Percentiles rank a stretch among this genome's conserved stretches.
These are phyloP conservation scores for Listrodromus nycthemerus DNA, from an alignment of 2,888 invertebrate species.

Conservation along the genomic window DNA sequence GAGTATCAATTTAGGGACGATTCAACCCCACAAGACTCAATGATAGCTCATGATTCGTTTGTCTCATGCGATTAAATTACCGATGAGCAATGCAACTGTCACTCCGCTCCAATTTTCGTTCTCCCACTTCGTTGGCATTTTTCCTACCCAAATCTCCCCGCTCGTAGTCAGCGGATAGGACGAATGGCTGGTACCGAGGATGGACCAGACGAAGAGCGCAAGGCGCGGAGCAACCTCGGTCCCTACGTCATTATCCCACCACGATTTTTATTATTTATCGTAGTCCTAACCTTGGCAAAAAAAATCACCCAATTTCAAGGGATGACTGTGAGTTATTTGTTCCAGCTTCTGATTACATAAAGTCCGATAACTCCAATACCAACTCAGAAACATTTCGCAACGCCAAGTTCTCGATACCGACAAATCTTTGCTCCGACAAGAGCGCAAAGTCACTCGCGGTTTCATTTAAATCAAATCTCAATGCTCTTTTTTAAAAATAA, in stretches of 20 bases:
- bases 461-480: neutral
- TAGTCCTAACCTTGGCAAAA: slow-evolving; percentile 27
- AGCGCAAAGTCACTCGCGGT: neutral
- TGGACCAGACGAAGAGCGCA: slow-evolving; percentile 26
- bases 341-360: neutral
- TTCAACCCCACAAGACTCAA: no score
- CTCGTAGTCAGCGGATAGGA: slow-evolving; percentile 28
- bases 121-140: slow-evolving; percentile 50
- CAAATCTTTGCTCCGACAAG: neutral
- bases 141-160: slow-evolving; percentile 4
- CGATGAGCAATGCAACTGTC: slow-evolving; percentile 33
- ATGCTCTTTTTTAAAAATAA: neutral
- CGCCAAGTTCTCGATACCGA: neutral
- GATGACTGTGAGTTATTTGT: neutral
- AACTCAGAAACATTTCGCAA: neutral
- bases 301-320: neutral
- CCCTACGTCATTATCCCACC: slow-evolving; percentile 22
- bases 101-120: slow-evolving; percentile 46
- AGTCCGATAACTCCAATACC: neutral
- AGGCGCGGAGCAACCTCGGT: slow-evolving; percentile 1
- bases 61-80: slow-evolving; percentile 47
- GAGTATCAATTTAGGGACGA: no score
- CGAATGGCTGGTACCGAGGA: slow-evolving; percentile 42
- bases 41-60: slow-evolving; percentile 26
- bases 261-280: slow-evolving; percentile 34